Conservation (phyloP, 2,888 invertebrate species). For the Pachliopta kotzebuea region DNA sequence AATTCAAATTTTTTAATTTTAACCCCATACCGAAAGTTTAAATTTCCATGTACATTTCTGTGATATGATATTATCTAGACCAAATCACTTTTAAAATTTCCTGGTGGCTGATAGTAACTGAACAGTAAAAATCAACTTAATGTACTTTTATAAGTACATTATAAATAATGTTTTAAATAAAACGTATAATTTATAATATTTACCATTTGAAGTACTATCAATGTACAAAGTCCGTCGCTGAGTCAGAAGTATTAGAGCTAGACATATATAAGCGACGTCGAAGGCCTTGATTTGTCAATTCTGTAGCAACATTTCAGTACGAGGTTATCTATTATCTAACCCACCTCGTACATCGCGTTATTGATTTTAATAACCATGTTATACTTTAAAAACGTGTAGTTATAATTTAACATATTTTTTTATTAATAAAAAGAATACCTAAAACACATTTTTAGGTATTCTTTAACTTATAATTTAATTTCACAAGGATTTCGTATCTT, state of each 20-base stretch:
- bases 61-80: too few relatives aligned
- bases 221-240: not conserved
- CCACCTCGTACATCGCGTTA: not conserved
- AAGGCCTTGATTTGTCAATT: not conserved
- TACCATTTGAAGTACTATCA: not conserved
- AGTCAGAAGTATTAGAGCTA: not conserved
- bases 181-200: too few relatives aligned
- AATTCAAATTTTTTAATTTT: too few relatives aligned
- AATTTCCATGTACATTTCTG: too few relatives aligned
- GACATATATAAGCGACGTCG: not conserved
- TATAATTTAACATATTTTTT: not conserved
- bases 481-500: not conserved
- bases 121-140: too few relatives aligned
- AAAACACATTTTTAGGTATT: too few relatives aligned
- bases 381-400: not conserved
- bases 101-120: too few relatives aligned
- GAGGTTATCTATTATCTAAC: not conserved
- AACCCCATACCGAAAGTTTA: too few relatives aligned
- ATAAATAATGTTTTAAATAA: too few relatives aligned
- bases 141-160: too few relatives aligned
- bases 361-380: not conserved
- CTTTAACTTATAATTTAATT: not conserved
- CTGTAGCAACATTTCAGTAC: not conserved
- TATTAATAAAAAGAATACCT: too few relatives aligned
- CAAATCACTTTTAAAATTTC: too few relatives aligned